Evolutionary conservation across 1,140 invertebrate genomes (phyloP), one percentile per base, ranked within the genome.

Genomic region (Paraescarpia echinospica): DNA sequence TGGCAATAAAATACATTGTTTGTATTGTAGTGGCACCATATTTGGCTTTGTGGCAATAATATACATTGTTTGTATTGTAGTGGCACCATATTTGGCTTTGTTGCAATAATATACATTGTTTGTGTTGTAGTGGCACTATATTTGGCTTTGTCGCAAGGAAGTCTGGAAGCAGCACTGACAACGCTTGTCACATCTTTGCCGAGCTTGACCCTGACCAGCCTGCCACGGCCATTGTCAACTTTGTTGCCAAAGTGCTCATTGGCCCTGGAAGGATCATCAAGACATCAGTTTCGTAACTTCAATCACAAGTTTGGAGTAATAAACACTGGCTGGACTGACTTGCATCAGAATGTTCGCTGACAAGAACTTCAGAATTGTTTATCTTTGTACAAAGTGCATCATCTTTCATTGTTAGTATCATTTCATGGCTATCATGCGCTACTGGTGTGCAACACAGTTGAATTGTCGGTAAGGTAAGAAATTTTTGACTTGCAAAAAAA

Each of bases 141-240:
- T 99, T 99, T 96, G 99, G 98, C 41, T 99, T 99, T 96, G 98
- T 99, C 48, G 98, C 99, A 1, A 97, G 98, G 91, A 98, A 98
- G 96, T 97, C 97, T 92, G 97, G 95, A n/a, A 97, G 97, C 92
- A 97, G 97, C 93, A 97, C 97, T 59, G 98, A 99, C 96, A 99
- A 99, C 96, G 98, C 98, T 96, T 99, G 99, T 96, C 99, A 99
- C 97, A 97, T 99, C 89, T 99, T 99, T 96, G 98, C 98, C 31
- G 99, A 99, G 96, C 96, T 99, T 48, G 98, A 99, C 95, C 98
- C 98, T 18, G 98, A 98, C 95, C 99, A 99, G 95, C 99, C 99
- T 2, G 98, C 98, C 18, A 98, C 97, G 59, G 98, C 98, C 59
- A 99, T 99, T 95, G 98, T 99, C 92, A 99, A 99, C 96, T 99